These are phyloP conservation scores for Cyrtodaria siliqua DNA, from an alignment of 2,888 invertebrate species.

Conservation along the genomic window DNA sequence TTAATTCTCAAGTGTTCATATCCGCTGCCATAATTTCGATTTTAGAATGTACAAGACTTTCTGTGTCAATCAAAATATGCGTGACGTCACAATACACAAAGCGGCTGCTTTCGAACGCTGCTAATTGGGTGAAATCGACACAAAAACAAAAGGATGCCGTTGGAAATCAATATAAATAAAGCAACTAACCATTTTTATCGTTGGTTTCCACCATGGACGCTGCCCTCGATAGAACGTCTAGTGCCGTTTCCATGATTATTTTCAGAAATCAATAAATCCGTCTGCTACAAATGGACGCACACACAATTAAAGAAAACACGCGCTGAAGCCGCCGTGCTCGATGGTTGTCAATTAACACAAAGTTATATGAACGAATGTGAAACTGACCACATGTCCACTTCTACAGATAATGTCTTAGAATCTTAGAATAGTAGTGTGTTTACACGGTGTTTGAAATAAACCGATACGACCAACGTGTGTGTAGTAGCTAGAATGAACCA, in stretches of 20 bases:
- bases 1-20: constrained; percentile 14
- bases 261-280: constrained; percentile 28
- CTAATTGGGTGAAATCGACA: background rate
- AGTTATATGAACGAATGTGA: background rate
- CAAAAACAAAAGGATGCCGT: background rate
- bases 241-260: constrained; percentile 65
- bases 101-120: constrained; percentile 28
- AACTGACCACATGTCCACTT: constrained; percentile 29
- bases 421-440: constrained; percentile 14
- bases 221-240: constrained; percentile 82
- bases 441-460: constrained; percentile 33
- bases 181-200: constrained; percentile 51
- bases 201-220: constrained; percentile 81
- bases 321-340: background rate
- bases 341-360: background rate
- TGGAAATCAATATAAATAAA: constrained; percentile 8
- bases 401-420: background rate
- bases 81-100: constrained; percentile 48
- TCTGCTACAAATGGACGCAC: constrained; percentile 44
- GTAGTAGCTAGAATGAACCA: constrained; percentile 53
- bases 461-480: constrained; percentile 48
- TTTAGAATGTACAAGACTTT: too few species aligned
- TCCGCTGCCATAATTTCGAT: constrained; percentile 10
- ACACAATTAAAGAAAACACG: constrained; percentile 15
- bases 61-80: constrained; percentile 27